phyloP scores from a whole-genome alignment of 2,888 invertebrate species.

The Xylocampa areola region DNA sequence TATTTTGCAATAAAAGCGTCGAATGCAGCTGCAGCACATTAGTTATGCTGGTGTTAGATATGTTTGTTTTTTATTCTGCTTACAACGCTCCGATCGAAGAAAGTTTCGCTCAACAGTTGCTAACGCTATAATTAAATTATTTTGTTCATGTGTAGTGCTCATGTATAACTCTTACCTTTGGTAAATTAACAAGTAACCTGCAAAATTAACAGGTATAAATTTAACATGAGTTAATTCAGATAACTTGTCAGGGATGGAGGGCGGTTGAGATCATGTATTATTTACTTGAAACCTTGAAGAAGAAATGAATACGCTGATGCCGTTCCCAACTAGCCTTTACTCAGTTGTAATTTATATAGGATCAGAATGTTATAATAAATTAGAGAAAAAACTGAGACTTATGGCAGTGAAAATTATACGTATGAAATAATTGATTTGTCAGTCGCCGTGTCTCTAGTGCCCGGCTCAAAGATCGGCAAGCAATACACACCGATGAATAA shows the following conservation, averaged over 20 bases:
- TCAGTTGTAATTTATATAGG: slow-evolving; percentile 7
- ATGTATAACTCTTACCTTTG: slow-evolving; percentile 16
- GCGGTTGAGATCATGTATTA: slow-evolving; percentile 32
- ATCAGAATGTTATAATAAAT: not conserved
- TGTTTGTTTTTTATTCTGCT: slow-evolving; percentile 42
- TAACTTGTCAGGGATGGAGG: slow-evolving; percentile 25
- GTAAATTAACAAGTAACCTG: slow-evolving; percentile 37
- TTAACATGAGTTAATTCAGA: slow-evolving; percentile 44
- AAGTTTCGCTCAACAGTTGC: slow-evolving; percentile 24
- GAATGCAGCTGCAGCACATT: slow-evolving; percentile 82
- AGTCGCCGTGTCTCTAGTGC: too few species aligned
- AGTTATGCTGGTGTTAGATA: slow-evolving; percentile 65
- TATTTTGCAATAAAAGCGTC: slow-evolving; percentile 80
- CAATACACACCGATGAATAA: too few species aligned
- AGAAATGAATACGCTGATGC: slow-evolving; percentile 20
- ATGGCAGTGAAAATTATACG: too few species aligned
- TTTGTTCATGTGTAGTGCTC: slow-evolving; percentile 25
- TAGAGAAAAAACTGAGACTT: too few species aligned
- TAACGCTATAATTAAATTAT: slow-evolving; percentile 39
- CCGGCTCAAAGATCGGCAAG: too few species aligned
- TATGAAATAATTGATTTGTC: too few species aligned
- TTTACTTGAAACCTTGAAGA: slow-evolving; percentile 34
- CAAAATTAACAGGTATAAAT: slow-evolving; percentile 45
- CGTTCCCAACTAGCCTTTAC: slow-evolving; percentile 10
- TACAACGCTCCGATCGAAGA: not conserved